Base-by-base conservation (phyloP, 1,140 invertebrate genomes). In the Macrocentrus cingulum region DNA sequence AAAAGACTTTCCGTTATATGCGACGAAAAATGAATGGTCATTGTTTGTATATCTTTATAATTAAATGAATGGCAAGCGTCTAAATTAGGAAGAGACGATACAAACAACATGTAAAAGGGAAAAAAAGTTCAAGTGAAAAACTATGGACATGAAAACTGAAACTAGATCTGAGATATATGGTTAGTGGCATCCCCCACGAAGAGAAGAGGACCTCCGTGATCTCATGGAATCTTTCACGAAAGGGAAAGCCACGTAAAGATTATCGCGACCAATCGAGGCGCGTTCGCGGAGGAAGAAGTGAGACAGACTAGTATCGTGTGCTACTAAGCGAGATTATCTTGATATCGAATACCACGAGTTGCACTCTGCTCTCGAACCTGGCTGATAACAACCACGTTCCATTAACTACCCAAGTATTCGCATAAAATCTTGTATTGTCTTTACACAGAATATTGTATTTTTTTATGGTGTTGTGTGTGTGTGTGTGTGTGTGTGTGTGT, bases 261-360 rank as follows among this genome's bases (percentile, higher is more conserved):
- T 63, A 32, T 23, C 34, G 32, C 18, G 22, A 32, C 20, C 44
- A 36, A 56, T 19, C 20, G 45, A 36, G 54, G 49, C 32, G 36
- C 19, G 36, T 34, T 23, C 16, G 18, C 13, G 39, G 20, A 32
- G 39, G 42, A 15, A 45, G 25, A 45, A 41, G 23, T 29, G 44
- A 60, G 56, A 44, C 39, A 44, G 50, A 39, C 20, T 23, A 51
- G 39, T 23, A 46, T 51, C n/a, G n/a, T 49, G 39, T 39, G 62
- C 42, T 44, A 44, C 42, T 44, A 60, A 65, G 64, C 66, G 63
- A 68, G 77, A 78, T 80, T 78, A 77, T 76, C 70, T 75, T 69
- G 76, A 78, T 78, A 79, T 76, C 77, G 71, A 80, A 79, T 77
- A 80, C 71, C 77, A 77, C 75, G 73, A 74, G 76, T 72, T 71